Evolutionary conservation across 1,140 invertebrate genomes (phyloP).

Genomic region (Habropoda laboriosa): DNA sequence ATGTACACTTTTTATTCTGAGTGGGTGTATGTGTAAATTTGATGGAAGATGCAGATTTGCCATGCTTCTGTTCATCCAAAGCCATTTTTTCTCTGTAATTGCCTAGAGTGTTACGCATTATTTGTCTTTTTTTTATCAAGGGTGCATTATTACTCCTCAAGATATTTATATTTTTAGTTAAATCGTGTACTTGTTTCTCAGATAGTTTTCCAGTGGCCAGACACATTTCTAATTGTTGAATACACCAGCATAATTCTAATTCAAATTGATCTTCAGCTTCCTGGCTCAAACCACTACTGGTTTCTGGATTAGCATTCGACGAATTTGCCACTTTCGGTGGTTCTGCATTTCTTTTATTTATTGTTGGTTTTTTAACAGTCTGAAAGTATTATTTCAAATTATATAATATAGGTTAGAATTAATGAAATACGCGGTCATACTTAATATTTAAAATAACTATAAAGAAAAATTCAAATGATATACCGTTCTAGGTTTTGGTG

Average conservation of each 20-base stretch:
- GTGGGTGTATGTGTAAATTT: conserved; percentile 77
- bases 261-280: conserved; percentile 87
- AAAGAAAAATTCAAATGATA: neutral
- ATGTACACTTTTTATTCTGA: conserved; percentile 82
- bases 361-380: conserved; percentile 6
- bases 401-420: neutral
- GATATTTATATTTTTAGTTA: conserved; percentile 84
- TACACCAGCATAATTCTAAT: conserved; percentile 89
- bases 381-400: conserved; percentile 27
- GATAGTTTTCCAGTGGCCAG: conserved; percentile 84
- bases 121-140: conserved; percentile 86
- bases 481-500: conserved; percentile 46
- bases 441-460: neutral
- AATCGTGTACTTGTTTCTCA: conserved; percentile 85
- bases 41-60: conserved; percentile 75
- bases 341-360: neutral
- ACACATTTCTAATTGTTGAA: conserved; percentile 86
- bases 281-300: conserved; percentile 68
- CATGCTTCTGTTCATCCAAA: conserved; percentile 86
- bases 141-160: conserved; percentile 86
- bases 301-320: conserved; percentile 1
- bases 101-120: conserved; percentile 88
- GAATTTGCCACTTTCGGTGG: neutral
- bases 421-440: neutral
- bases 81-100: conserved; percentile 89